These are phyloP conservation scores for Auanema sp. DNA, from an alignment of 2,888 invertebrate genomes.

Conservation along the genomic window DNA sequence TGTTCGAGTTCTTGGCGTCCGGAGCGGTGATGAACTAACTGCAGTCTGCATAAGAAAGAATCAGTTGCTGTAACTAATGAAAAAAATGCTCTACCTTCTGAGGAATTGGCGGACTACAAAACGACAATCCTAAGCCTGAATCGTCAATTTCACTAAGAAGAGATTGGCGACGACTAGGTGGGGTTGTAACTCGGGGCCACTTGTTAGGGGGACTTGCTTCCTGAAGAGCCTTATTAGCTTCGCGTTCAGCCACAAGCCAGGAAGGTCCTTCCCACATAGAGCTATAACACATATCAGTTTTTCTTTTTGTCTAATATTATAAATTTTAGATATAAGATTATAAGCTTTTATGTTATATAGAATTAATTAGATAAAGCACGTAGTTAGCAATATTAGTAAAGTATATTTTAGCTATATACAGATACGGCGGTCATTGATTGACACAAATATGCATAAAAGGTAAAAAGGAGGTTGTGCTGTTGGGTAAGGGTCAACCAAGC, in stretches of 20 bases:
- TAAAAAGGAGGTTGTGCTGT: background rate
- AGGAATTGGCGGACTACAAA: conserved; percentile 16
- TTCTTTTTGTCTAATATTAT: no score
- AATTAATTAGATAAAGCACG: no score
- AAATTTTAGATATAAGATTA: no score
- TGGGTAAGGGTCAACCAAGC: background rate
- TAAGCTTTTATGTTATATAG: no score
- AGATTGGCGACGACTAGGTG: conserved; percentile 19
- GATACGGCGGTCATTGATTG: background rate
- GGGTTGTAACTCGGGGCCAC: conserved; percentile 22
- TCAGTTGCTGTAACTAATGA: no score
- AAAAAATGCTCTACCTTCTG: no score
- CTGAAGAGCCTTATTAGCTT: conserved; percentile 4
- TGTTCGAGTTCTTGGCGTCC: background rate
- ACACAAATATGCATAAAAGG: background rate
- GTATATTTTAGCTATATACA: no score
- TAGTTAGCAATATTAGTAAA: no score
- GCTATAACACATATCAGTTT: no score
- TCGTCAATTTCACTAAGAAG: conserved; percentile 14
- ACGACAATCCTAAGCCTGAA: conserved; percentile 22
- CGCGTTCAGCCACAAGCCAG: conserved; percentile 12
- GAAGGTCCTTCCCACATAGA: conserved; percentile 22
- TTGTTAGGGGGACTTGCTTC: conserved; percentile 20
- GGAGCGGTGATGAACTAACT: background rate
- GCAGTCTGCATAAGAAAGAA: background rate